These are phyloP conservation scores for Takifugu flavidus DNA, from an alignment of 2,113 vertebrate genomes.

Conservation along the genomic window DNA sequence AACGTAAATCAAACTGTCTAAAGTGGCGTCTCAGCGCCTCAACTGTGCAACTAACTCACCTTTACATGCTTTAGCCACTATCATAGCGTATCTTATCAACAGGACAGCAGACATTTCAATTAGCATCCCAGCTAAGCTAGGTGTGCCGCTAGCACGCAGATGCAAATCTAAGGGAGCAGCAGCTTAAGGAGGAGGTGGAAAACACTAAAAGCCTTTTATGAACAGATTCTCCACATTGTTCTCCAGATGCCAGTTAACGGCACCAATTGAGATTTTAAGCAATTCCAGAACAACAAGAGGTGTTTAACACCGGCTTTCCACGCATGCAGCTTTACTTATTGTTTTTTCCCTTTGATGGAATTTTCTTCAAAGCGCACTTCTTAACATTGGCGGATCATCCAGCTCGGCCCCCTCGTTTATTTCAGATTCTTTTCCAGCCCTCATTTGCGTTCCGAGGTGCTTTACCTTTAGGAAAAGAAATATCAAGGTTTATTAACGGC, in stretches of 20 bases:
- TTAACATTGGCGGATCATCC: conserved; percentile 64
- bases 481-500: conserved; percentile 65
- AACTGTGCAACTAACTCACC: background rate
- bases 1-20: too few species aligned
- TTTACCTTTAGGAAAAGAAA: conserved; percentile 66
- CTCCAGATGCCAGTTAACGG: conserved; percentile 67
- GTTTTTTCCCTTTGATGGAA: conserved; percentile 68
- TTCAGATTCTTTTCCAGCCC: conserved; percentile 21
- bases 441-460: conserved; percentile 57
- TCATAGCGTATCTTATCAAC: too few species aligned
- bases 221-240: conserved; percentile 63
- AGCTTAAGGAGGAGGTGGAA: conserved; percentile 44
- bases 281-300: conserved; percentile 62
- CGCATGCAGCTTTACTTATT: conserved; percentile 51
- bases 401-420: conserved; percentile 60
- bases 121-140: conserved; percentile 28
- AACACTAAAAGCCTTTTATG: conserved; percentile 57
- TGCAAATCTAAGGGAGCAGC: conserved; percentile 40
- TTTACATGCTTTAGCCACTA: too few species aligned
- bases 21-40: too few species aligned
- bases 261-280: conserved; percentile 67
- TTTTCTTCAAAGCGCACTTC: conserved; percentile 65
- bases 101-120: too few species aligned
- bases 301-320: conserved; percentile 55
- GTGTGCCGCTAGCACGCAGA: conserved; percentile 51